A percentile compares a stretch with the other conserved stretches of the same genome.
Evolutionary conservation across 92 coral and sea anemone genomes (phyloP).

Genomic region (Anthopleura xanthogrammica): DNA sequence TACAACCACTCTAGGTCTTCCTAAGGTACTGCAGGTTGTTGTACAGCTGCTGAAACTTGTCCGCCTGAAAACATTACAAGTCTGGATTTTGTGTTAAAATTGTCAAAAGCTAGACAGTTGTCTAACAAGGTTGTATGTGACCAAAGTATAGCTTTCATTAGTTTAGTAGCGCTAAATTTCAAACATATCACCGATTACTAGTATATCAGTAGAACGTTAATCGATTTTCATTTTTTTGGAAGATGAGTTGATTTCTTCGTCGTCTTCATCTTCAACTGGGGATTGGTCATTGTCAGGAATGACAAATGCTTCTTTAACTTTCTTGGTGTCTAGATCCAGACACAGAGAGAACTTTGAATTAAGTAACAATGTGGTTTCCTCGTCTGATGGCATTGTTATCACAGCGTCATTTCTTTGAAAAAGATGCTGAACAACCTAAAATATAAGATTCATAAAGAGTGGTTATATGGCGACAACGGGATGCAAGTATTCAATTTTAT

Average conservation of each 20-base stretch:
- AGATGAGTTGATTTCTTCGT: background rate
- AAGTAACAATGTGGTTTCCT: background rate
- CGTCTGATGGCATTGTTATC: conserved; percentile 1
- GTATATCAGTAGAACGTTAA: background rate
- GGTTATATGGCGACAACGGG: background rate
- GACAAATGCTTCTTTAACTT: background rate
- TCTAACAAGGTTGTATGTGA: background rate
- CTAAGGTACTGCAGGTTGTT: too few relatives aligned
- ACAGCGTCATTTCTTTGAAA: too few relatives aligned
- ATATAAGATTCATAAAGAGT: background rate
- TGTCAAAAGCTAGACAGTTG: background rate
- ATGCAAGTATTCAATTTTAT: too few relatives aligned
- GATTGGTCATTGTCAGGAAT: background rate
- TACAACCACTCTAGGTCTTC: too few relatives aligned
- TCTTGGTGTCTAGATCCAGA: conserved; percentile 2
- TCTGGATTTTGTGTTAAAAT: background rate
- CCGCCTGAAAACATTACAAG: too few relatives aligned
- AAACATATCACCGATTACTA: background rate
- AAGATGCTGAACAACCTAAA: too few relatives aligned
- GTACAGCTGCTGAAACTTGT: too few relatives aligned
- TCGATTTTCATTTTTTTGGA: background rate
- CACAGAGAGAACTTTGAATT: conserved; percentile 1
- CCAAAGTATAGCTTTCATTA: background rate
- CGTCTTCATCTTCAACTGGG: conserved; percentile 5
- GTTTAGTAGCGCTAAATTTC: background rate